A percentile compares a stretch with the other conserved stretches of the same genome.
These are phyloP conservation scores for Gadus chalcogrammus DNA, from an alignment of 2,113 vertebrate species.

Conservation along the genomic window DNA sequence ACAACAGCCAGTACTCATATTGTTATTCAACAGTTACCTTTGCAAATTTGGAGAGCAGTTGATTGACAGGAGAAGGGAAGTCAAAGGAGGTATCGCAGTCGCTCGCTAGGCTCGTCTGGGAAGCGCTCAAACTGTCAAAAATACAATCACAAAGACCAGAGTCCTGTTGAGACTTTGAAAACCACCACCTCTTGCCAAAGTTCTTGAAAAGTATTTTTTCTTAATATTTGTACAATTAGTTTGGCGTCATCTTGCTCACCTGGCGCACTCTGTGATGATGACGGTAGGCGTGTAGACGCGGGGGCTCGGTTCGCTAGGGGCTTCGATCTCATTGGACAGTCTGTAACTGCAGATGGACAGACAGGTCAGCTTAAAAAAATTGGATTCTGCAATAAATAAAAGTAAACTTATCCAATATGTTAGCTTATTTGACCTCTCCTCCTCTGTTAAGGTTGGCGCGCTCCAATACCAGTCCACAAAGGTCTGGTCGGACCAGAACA, in stretches of 20 bases:
- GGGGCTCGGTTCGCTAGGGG: conserved; percentile 62
- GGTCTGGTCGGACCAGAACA: conserved; percentile 68
- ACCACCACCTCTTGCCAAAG: neutral
- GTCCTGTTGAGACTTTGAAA: neutral
- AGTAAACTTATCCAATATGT: no score
- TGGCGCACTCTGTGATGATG: conserved; percentile 82
- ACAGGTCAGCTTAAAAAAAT: neutral
- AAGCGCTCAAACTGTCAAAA: conserved; percentile 48
- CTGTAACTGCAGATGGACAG: conserved; percentile 72
- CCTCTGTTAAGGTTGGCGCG: conserved; percentile 75
- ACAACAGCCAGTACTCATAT: no score
- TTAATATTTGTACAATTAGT: neutral
- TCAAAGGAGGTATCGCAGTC: conserved; percentile 66
- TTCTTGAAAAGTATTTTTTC: neutral
- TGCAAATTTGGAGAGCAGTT: conserved; percentile 76
- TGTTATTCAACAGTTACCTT: conserved; percentile 66
- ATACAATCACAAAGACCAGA: conserved; percentile 4
- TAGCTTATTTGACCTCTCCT: conserved; percentile 73
- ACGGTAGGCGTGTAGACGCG: conserved; percentile 73
- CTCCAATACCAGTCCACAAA: conserved; percentile 80
- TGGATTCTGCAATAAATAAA: no score
- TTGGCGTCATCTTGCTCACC: conserved; percentile 68
- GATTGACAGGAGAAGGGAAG: conserved; percentile 71
- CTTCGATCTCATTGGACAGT: conserved; percentile 83
- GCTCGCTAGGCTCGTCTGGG: conserved; percentile 62